A percentile compares a stretch with the other conserved stretches of the same genome.
Evolutionary conservation across 2,113 vertebrate species (phyloP).

Genomic region (Aphyosemion australe): DNA sequence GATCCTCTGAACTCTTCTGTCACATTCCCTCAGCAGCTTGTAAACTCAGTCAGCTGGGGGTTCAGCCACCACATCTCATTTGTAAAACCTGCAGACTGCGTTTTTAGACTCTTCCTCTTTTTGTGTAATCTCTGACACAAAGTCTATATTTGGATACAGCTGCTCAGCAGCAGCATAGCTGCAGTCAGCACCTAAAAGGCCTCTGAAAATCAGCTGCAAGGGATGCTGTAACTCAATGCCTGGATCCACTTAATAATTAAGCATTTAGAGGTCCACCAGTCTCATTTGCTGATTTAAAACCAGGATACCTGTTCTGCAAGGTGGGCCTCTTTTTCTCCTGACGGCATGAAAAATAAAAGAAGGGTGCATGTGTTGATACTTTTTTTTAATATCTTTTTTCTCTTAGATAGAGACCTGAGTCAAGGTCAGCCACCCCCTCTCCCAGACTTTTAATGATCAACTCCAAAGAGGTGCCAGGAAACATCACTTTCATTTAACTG

Average conservation of each 20-base stretch:
- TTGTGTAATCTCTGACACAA: slow-evolving; percentile 10
- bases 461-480: neutral
- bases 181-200: neutral
- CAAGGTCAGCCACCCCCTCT: slow-evolving; percentile 16
- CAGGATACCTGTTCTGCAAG: neutral
- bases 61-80: neutral
- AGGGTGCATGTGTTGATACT: slow-evolving; percentile 5
- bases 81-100: neutral
- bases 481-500: no score
- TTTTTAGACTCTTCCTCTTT: slow-evolving; percentile 23
- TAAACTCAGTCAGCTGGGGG: neutral
- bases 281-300: slow-evolving; percentile 4
- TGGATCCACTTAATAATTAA: slow-evolving; percentile 27
- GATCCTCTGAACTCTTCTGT: slow-evolving; percentile 9
- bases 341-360: slow-evolving; percentile 1
- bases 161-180: slow-evolving; percentile 6
- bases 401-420: slow-evolving; percentile 5
- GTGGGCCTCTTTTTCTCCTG: slow-evolving; percentile 3
- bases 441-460: neutral
- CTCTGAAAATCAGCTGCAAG: slow-evolving; percentile 6
- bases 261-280: neutral
- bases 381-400: neutral
- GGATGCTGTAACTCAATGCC: slow-evolving; percentile 17
- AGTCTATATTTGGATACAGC: slow-evolving; percentile 57
- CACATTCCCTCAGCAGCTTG: slow-evolving; percentile 22